These are phyloP conservation scores for Eupithecia dodoneata DNA, from an alignment of 2,888 invertebrate species.

Conservation along the genomic window DNA sequence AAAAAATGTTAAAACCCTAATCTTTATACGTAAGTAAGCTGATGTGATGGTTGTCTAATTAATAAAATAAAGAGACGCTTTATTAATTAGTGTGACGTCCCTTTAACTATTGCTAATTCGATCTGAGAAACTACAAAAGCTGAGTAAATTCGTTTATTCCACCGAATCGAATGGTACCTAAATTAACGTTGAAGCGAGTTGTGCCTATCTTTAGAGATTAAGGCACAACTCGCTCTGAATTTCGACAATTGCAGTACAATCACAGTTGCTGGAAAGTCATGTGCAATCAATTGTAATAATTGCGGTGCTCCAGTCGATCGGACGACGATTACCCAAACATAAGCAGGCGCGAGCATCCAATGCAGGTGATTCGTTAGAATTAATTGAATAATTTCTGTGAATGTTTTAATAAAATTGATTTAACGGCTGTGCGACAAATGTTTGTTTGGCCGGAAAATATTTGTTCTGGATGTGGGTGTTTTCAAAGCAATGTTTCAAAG, in stretches of 20 bases:
- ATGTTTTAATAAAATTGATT: background rate
- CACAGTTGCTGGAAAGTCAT: constrained; percentile 34
- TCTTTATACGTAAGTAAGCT: background rate
- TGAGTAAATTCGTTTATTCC: constrained; percentile 13
- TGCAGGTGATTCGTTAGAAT: background rate
- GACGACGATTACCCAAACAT: constrained; percentile 31
- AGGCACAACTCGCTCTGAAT: constrained; percentile 25
- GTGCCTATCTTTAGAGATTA: background rate
- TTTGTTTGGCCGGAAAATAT: background rate
- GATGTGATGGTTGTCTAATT: background rate
- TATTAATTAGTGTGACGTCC: background rate
- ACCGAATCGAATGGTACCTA: constrained; percentile 23
- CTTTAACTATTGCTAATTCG: constrained; percentile 7
- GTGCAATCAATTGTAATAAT: constrained; percentile 37
- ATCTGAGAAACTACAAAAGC: background rate
- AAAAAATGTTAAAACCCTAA: background rate
- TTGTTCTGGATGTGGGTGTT: background rate
- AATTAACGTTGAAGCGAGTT: constrained; percentile 15
- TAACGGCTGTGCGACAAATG: background rate
- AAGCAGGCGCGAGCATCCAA: constrained; percentile 18
- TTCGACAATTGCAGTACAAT: constrained; percentile 31
- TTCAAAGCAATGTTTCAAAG: background rate
- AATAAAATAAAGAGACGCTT: background rate
- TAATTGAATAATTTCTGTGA: background rate
- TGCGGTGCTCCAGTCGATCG: constrained; percentile 30